Percentiles rank a stretch among this genome's conserved stretches.
These are phyloP conservation scores for Intellagama lesueurii DNA, from an alignment of 2,797 vertebrate genomes.

Conservation along the genomic window DNA sequence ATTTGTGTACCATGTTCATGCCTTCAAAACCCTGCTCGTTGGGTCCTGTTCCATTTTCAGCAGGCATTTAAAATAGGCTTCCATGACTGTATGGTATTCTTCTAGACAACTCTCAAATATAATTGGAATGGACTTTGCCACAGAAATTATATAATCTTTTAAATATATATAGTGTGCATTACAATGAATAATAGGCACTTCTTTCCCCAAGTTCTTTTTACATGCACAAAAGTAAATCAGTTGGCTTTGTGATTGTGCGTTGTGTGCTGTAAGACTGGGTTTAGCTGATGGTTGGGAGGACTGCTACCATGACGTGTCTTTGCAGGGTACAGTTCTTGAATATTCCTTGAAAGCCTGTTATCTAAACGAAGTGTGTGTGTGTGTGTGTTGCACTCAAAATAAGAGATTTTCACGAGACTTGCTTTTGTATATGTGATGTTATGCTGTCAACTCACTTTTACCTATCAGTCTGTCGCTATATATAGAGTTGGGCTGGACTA, in stretches of 20 bases:
- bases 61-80: constrained; percentile 28
- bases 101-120: constrained; percentile 46
- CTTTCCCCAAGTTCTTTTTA: constrained; percentile 43
- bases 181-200: constrained; percentile 55
- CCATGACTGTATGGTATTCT: constrained; percentile 20
- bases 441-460: background rate
- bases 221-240: background rate
- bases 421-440: background rate
- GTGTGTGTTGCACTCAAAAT: no score
- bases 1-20: constrained; percentile 24
- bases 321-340: background rate
- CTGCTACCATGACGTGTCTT: background rate
- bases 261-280: background rate
- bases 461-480: background rate
- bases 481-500: background rate
- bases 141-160: constrained; percentile 26
- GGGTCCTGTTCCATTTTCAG: constrained; percentile 40
- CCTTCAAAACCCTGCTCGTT: constrained; percentile 20
- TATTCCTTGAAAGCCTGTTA: background rate
- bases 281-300: background rate
- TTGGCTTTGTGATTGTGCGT: constrained; percentile 7
- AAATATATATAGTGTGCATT: constrained; percentile 3
- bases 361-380: no score
- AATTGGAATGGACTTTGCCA: constrained; percentile 40
- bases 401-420: background rate